These are phyloP conservation scores for Palythoa heliodiscus DNA, from an alignment of 92 coral and sea anemone species.

Conservation along the genomic window DNA sequence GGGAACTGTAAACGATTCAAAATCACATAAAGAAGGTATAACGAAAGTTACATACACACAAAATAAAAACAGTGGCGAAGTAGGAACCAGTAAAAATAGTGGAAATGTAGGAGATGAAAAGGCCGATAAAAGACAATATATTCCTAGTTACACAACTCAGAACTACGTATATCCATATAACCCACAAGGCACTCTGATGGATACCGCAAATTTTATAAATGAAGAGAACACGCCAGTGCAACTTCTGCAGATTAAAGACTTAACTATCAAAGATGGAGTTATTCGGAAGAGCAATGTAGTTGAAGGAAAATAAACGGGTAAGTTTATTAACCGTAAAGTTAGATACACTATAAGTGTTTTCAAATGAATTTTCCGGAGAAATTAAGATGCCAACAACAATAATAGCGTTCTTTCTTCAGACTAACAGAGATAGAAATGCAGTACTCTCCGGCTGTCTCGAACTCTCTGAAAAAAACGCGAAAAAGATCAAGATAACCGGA, in stretches of 20 bases:
- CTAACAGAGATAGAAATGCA: no score
- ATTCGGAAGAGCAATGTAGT: constrained; percentile 60
- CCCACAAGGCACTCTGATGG: constrained; percentile 17
- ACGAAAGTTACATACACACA: constrained; percentile 20
- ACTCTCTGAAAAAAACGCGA: no score
- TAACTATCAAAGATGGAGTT: constrained; percentile 70
- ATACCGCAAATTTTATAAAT: constrained; percentile 45
- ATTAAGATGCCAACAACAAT: neutral
- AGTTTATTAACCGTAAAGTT: constrained; percentile 10
- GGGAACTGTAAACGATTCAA: neutral
- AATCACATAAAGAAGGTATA: constrained; percentile 27
- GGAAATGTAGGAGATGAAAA: constrained; percentile 34
- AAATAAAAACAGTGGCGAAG: constrained; percentile 42
- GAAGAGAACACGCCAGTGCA: constrained; percentile 70
- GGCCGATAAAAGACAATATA: constrained; percentile 56
- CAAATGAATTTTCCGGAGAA: neutral
- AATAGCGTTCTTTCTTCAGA: no score
- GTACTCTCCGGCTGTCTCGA: no score
- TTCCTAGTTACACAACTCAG: constrained; percentile 38
- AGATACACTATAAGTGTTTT: neutral
- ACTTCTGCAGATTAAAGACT: constrained; percentile 69
- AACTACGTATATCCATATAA: constrained; percentile 27
- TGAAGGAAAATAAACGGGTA: constrained; percentile 45
- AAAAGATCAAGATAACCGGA: no score
- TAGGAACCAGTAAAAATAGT: constrained; percentile 5